phyloP scores from a whole-genome alignment of 2,113 vertebrate genomes.

The Ursus arctos region DNA sequence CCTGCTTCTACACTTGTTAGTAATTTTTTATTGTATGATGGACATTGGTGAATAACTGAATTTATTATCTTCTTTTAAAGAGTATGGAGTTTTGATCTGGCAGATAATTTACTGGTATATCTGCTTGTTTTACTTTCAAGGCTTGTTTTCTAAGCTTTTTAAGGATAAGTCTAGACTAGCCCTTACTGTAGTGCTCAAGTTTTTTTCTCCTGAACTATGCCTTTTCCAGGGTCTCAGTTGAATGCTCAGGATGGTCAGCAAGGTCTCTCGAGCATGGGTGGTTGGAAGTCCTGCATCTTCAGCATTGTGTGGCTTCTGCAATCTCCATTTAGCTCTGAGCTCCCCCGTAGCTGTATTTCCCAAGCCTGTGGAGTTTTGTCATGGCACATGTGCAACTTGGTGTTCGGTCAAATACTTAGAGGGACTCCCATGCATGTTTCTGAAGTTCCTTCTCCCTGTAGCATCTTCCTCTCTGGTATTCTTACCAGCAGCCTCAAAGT shows the following conservation, averaged over 20 bases:
- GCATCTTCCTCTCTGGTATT: not conserved
- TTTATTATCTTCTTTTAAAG: conserved; percentile 6
- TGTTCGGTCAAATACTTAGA: not conserved
- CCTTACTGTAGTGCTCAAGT: not conserved
- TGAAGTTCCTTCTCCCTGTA: not conserved
- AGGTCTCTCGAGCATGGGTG: not conserved
- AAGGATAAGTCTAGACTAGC: not conserved
- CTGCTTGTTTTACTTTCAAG: not conserved
- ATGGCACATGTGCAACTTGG: not conserved
- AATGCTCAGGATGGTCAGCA: not conserved
- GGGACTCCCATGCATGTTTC: not conserved
- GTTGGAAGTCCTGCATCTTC: not conserved
- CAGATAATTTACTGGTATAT: not conserved
- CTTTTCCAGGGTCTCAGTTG: not conserved
- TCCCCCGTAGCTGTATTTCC: not conserved
- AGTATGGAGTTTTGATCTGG: not conserved
- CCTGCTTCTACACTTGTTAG: not conserved
- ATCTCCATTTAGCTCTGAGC: not conserved
- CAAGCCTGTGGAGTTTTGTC: not conserved
- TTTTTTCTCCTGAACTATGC: not conserved
- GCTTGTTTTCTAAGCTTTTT: conserved; percentile 6
- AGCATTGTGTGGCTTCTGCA: not conserved
- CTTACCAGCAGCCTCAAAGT: not conserved
- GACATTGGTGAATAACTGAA: not conserved
- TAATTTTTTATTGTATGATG: not conserved